These are phyloP conservation scores for Oopsacas minuta DNA, from an alignment of 37 sponge, comb jelly and placozoan species.

Conservation along the genomic window DNA sequence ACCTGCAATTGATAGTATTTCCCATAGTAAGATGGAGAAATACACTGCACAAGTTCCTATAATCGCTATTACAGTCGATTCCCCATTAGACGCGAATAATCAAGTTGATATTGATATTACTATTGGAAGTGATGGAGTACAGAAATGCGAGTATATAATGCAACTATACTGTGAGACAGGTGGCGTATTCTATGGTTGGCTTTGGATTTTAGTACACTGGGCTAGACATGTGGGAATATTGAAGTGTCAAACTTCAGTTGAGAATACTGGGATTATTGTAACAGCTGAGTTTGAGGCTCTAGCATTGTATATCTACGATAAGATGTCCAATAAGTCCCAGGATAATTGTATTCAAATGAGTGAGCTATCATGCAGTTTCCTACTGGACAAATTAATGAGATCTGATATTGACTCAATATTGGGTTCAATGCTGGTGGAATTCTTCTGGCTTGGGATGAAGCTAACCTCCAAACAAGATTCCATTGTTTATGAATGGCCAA, in stretches of 20 bases:
- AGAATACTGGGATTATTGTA: neutral
- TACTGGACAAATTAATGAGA: neutral
- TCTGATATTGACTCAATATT: neutral
- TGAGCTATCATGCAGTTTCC: neutral
- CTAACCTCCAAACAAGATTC: neutral
- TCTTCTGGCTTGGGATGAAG: neutral
- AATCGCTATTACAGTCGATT: neutral
- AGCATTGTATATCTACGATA: neutral
- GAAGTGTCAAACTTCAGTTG: neutral
- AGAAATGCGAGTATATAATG: neutral
- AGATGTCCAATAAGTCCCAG: neutral
- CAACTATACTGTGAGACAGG: neutral
- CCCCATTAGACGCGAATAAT: neutral
- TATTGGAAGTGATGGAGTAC: neutral
- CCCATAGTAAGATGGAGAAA: neutral
- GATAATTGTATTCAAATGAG: neutral
- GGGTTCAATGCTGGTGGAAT: neutral
- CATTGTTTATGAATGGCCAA: slow-evolving; percentile 16
- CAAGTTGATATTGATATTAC: slow-evolving; percentile 10
- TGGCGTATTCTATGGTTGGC: slow-evolving; percentile 3
- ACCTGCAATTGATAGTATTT: neutral
- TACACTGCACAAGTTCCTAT: neutral
- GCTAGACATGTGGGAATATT: neutral
- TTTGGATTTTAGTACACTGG: neutral
- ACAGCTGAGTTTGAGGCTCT: neutral